phyloP scores from a whole-genome alignment of 2,113 vertebrate genomes.

The Axis porcinus region DNA sequence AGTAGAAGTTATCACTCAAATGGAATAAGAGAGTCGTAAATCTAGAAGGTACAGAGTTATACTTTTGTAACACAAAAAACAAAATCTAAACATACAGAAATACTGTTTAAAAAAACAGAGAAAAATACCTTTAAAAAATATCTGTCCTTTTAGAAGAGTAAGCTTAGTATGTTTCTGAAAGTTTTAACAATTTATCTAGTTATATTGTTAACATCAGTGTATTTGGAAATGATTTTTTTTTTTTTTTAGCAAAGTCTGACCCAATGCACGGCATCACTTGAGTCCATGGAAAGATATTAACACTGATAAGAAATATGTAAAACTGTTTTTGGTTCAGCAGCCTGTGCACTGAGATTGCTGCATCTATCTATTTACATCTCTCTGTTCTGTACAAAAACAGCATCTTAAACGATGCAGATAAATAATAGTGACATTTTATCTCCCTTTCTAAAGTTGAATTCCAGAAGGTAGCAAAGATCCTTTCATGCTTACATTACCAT shows the following conservation, averaged over 20 bases:
- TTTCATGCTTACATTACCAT: conserved; percentile 66
- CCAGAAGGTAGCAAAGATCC: conserved; percentile 59
- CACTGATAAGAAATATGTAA: conserved; percentile 22
- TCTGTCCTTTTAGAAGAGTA: not conserved
- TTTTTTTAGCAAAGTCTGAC: not conserved
- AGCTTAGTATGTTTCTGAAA: not conserved
- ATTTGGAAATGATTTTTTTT: not conserved
- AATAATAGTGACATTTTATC: conserved; percentile 68
- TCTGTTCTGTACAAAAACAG: conserved; percentile 43
- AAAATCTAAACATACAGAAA: not conserved
- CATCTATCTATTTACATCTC: conserved; percentile 51
- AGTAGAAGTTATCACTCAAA: not conserved
- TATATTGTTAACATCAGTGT: not conserved
- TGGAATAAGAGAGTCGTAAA: not conserved
- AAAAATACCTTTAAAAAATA: not conserved
- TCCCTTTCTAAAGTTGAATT: conserved; percentile 61
- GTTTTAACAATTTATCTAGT: not conserved
- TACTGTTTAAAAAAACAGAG: not conserved
- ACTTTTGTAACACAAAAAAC: not conserved
- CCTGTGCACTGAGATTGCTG: not conserved
- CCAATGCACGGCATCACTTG: not conserved
- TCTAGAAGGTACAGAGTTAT: not conserved
- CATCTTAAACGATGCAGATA: conserved; percentile 55
- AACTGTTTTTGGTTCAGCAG: not conserved
- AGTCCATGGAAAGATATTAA: not conserved